Percentiles rank a stretch among this genome's conserved stretches.
Conservation (phyloP, 2,113 vertebrate genomes). For the Pomatostomus ruficeps region DNA sequence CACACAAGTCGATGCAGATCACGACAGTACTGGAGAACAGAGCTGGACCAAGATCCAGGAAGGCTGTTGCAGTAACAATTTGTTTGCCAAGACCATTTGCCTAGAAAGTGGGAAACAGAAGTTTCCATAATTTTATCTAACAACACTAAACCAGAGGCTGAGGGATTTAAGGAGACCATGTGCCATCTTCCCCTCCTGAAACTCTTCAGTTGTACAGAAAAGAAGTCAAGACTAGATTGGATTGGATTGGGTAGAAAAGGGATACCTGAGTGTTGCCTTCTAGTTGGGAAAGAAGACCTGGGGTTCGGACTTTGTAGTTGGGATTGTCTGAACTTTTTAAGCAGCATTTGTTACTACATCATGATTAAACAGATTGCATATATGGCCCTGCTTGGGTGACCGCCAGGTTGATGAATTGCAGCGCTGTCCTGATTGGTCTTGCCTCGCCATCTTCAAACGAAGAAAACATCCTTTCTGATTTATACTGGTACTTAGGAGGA, state of each 20-base stretch:
- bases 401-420: background rate
- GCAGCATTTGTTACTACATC: background rate
- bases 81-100: background rate
- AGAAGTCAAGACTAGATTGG: background rate
- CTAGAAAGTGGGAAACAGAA: background rate
- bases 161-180: background rate
- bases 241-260: background rate
- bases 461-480: background rate
- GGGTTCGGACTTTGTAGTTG: background rate
- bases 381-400: background rate
- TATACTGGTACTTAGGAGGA: background rate
- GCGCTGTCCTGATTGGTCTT: background rate
- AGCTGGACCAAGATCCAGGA: background rate
- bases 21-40: background rate
- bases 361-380: background rate
- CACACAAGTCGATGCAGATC: background rate
- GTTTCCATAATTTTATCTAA: background rate
- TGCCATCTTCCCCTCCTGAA: background rate
- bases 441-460: background rate
- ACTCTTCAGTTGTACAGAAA: background rate
- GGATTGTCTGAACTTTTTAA: background rate
- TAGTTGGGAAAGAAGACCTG: background rate
- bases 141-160: background rate
- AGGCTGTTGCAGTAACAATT: background rate
- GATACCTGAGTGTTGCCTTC: background rate